These are phyloP conservation scores for Hedychridium roseum DNA, from an alignment of 2,888 invertebrate genomes.

Conservation along the genomic window DNA sequence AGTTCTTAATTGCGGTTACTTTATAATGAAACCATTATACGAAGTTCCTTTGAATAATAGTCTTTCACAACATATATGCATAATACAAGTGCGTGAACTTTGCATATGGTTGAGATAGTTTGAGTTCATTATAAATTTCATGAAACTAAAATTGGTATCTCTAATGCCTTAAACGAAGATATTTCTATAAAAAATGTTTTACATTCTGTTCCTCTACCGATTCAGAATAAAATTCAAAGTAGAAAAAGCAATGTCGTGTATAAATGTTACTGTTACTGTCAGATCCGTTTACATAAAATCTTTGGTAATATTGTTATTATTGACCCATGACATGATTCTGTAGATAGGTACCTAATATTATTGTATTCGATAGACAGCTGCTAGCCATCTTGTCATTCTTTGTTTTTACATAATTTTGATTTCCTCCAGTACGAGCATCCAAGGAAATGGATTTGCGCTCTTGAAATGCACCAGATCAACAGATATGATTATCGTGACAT, in stretches of 20 bases:
- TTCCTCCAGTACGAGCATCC: constrained; percentile 45
- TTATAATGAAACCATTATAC: no score
- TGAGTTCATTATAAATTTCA: no score
- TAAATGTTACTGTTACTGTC: constrained; percentile 19
- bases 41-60: no score
- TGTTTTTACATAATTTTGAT: constrained; percentile 49
- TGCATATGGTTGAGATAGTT: no score
- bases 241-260: constrained; percentile 16
- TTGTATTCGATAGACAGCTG: constrained; percentile 48
- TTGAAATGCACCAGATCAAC: constrained; percentile 49
- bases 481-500: constrained; percentile 25
- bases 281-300: constrained; percentile 56
- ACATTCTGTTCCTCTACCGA: no score
- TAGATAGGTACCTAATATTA: constrained; percentile 47
- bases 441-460: constrained; percentile 31
- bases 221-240: no score
- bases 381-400: constrained; percentile 42
- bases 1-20: constrained; percentile 23
- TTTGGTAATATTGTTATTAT: constrained; percentile 51
- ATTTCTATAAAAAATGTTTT: no score
- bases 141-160: no score
- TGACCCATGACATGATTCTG: constrained; percentile 42
- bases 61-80: no score
- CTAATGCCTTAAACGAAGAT: no score
- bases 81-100: no score